Percentiles rank a stretch among this genome's conserved stretches.
phyloP scores from a whole-genome alignment of 2,113 vertebrate species.

The Odontesthes bonariensis region DNA sequence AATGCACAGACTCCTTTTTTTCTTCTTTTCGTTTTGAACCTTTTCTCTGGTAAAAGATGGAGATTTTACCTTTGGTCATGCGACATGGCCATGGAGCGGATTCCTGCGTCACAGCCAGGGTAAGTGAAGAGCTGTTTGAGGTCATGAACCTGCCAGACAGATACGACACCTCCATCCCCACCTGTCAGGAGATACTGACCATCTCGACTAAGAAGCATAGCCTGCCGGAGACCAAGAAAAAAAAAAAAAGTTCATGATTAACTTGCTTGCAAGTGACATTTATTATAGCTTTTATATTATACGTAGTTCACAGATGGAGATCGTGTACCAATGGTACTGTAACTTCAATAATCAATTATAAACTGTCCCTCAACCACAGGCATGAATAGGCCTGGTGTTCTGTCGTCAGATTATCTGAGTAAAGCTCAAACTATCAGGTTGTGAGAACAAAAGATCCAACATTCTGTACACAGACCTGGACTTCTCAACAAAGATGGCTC shows the following conservation, averaged over 20 bases:
- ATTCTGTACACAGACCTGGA: conserved; percentile 42
- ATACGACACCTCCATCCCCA: conserved; percentile 91
- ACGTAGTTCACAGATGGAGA: background rate
- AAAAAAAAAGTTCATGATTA: too few relatives aligned
- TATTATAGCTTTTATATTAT: background rate
- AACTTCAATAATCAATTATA: conserved; percentile 12
- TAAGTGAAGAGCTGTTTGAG: conserved; percentile 94
- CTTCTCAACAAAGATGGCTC: conserved; percentile 69
- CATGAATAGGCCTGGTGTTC: conserved; percentile 41
- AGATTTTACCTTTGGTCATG: conserved; percentile 93
- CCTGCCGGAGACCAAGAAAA: conserved; percentile 75
- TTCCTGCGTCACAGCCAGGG: conserved; percentile 95
- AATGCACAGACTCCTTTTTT: background rate
- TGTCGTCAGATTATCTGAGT: conserved; percentile 51
- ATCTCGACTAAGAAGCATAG: conserved; percentile 93
- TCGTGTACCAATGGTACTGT: background rate
- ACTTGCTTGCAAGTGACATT: background rate
- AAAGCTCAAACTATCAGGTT: conserved; percentile 49
- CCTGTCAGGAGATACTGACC: conserved; percentile 97
- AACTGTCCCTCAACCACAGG: conserved; percentile 11
- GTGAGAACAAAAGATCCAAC: conserved; percentile 35
- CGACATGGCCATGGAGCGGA: conserved; percentile 96
- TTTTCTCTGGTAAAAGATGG: background rate
- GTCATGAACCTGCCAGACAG: conserved; percentile 92
- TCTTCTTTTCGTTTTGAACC: background rate